A percentile compares a stretch with the other conserved stretches of the same genome.
These are phyloP conservation scores for Monochamus alternatus DNA, from an alignment of 2,888 invertebrate genomes.

Conservation along the genomic window DNA sequence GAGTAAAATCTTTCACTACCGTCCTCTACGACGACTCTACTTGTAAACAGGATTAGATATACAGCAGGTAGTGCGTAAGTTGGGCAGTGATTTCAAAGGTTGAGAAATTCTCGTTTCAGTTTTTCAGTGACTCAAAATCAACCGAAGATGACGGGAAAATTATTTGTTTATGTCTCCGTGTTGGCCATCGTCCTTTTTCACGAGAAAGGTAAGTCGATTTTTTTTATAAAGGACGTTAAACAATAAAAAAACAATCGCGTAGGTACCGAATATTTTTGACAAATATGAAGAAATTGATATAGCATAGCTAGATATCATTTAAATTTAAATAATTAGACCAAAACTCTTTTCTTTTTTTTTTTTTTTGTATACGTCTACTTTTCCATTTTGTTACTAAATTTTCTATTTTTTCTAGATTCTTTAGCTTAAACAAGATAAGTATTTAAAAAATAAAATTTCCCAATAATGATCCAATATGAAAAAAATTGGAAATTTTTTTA, in stretches of 20 bases:
- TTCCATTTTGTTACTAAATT: no score
- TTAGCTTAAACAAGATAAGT: no score
- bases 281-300: no score
- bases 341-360: no score
- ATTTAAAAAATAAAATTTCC: no score
- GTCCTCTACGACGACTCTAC: not conserved
- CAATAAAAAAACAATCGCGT: no score
- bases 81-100: not conserved
- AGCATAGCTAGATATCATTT: no score
- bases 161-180: conserved; percentile 21
- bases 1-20: not conserved
- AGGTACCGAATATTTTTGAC: not conserved
- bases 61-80: conserved; percentile 2
- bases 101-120: not conserved
- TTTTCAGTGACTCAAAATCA: conserved; percentile 4
- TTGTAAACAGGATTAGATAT: not conserved
- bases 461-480: no score
- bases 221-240: not conserved
- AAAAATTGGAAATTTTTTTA: no score
- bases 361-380: no score
- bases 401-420: no score
- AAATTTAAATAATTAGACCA: no score
- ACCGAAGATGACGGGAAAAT: conserved; percentile 13
- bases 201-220: conserved; percentile 19
- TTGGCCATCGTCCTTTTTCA: conserved; percentile 11